Evolutionary conservation across 30 jellyfish, hydroid and myxozoan species (phyloP), one percentile per base, ranked within the genome.

Genomic region (Aurelia coerulea): DNA sequence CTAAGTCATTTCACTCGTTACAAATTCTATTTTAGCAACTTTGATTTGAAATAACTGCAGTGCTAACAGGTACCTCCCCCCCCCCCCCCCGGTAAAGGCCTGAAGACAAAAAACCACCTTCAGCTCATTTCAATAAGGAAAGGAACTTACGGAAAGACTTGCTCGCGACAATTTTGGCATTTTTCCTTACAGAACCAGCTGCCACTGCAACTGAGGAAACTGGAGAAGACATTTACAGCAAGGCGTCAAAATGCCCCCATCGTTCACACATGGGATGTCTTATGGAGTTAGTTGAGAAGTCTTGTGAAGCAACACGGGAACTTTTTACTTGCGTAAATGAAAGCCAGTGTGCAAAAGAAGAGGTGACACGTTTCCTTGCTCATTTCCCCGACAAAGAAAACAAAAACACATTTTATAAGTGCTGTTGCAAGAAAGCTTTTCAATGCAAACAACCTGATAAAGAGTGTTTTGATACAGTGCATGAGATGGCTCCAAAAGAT

Each of bases 191-290:
- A 46, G 56, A 46, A 4, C 2, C 56, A 46, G 56, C 56, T 46
- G 14, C 56, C 56, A 3, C 51, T 39, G 51, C 51, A 39, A 46
- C 56, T 13, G 56, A 46, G 56, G 56, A 46, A 46, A 46, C 56
- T 3, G 91, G 41, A 58, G 66, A 71, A 34, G 92, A 83, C 52
- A 60, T 83, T 10, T 83, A 83, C 66, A 64, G 37, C 15, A 73
- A 68, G 50, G 92, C 92, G 33, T 78, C 86, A 7, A 6, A 73
- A 19, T 83, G 92, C 79, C 86, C 92, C 1, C 92, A 83, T 71
- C 69, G 92, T 13, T 70, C 73, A 18, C 78, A 83, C 54, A 83
- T 83, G 92, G 92, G 92, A 0, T 83, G 92, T 31, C 41, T 75
- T 54, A 52, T 83, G 35, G 92, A 83, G 18, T 81, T 83, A 12